A percentile compares a stretch with the other conserved stretches of the same genome.
These are phyloP conservation scores for Carcharodon carcharias DNA, from an alignment of 2,797 vertebrate species.

Conservation along the genomic window DNA sequence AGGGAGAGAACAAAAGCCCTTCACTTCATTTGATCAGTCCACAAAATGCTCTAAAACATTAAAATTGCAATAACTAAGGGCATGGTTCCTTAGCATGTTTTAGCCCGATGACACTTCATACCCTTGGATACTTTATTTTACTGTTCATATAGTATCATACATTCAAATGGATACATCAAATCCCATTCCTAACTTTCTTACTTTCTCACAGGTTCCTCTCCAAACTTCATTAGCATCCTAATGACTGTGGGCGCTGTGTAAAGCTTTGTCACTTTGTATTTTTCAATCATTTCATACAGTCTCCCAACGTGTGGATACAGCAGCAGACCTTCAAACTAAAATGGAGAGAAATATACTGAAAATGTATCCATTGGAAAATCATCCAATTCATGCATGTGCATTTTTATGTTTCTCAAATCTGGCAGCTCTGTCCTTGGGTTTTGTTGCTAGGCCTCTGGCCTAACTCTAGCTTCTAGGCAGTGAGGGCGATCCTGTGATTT, in stretches of 20 bases:
- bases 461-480: not conserved
- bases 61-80: not conserved
- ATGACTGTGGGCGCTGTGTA: slow-evolving; percentile 71
- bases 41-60: not conserved
- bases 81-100: not conserved
- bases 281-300: slow-evolving; percentile 67
- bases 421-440: not conserved
- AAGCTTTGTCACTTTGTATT: slow-evolving; percentile 66
- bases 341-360: not conserved
- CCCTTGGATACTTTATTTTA: not conserved
- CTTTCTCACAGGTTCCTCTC: slow-evolving; percentile 59
- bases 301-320: slow-evolving; percentile 62
- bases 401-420: not conserved
- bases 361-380: not conserved
- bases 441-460: not conserved
- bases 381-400: not conserved
- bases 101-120: not conserved
- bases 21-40: not conserved
- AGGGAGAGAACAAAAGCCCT: not conserved
- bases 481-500: not conserved
- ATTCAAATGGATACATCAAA: not conserved
- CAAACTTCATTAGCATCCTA: slow-evolving; percentile 69
- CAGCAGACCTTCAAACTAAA: slow-evolving; percentile 66
- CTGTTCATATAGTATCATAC: not conserved
- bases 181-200: slow-evolving; percentile 44